phyloP scores from a whole-genome alignment of 37 sponge, comb jelly and placozoan species.

The Hexactinellida sp. region DNA sequence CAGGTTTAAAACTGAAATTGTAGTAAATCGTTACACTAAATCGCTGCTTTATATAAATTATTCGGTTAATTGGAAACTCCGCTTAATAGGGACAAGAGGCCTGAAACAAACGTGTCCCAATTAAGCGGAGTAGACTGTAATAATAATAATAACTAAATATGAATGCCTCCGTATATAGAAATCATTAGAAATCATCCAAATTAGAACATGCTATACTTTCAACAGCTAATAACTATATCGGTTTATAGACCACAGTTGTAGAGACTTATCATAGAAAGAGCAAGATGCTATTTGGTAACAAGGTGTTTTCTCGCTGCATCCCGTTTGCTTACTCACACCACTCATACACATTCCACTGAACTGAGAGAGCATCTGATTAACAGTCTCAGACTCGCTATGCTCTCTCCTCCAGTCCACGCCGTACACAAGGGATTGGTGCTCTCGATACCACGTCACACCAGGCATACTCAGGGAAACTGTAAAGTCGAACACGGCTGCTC shows the following conservation, averaged over 20 bases:
- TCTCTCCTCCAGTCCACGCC: conserved; percentile 61
- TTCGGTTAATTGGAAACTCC: too few species aligned
- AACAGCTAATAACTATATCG: too few species aligned
- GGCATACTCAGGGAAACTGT: not conserved
- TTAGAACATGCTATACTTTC: too few species aligned
- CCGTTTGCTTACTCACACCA: not conserved
- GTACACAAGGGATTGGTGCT: conserved; percentile 52
- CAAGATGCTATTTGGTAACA: conserved; percentile 41
- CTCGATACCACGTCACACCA: conserved; percentile 25
- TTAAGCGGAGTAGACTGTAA: too few species aligned
- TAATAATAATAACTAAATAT: too few species aligned
- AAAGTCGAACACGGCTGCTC: conserved; percentile 2
- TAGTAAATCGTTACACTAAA: too few species aligned
- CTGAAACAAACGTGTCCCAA: too few species aligned
- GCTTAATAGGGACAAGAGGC: too few species aligned
- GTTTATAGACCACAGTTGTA: conserved; percentile 54
- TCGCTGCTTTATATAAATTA: too few species aligned
- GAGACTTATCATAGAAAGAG: conserved; percentile 67
- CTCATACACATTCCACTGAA: not conserved
- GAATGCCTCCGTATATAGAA: too few species aligned
- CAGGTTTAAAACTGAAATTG: too few species aligned
- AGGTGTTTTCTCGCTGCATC: not conserved
- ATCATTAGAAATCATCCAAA: too few species aligned
- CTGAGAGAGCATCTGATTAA: not conserved
- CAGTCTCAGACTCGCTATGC: not conserved